phyloP scores from a whole-genome alignment of 2,797 vertebrate species.

The Microtus obscurus region DNA sequence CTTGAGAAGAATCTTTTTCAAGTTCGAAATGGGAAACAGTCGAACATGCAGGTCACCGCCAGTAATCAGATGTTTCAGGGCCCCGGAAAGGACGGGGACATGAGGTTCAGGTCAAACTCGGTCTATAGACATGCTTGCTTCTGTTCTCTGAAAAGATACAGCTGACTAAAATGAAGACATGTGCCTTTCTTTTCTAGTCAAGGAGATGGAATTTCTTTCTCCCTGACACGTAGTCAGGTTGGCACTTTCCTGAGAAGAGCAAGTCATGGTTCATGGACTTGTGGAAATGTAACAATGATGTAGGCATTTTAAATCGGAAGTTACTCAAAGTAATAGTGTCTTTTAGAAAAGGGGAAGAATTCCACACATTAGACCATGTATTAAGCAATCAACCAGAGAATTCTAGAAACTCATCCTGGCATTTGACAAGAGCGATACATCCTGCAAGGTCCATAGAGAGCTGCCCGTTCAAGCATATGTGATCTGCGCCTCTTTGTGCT shows the following conservation, averaged over 20 bases:
- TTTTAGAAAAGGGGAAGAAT: slow-evolving; percentile 43
- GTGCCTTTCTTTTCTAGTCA: neutral
- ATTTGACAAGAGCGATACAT: slow-evolving; percentile 31
- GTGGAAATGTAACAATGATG: neutral
- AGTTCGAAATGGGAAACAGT: neutral
- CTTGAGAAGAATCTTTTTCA: neutral
- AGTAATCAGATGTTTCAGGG: neutral
- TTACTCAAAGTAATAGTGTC: slow-evolving; percentile 47
- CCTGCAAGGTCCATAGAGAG: slow-evolving; percentile 22
- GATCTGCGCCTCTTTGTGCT: slow-evolving; percentile 30
- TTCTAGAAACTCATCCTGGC: neutral
- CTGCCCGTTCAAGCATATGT: neutral
- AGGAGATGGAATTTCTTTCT: neutral
- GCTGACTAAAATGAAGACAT: neutral
- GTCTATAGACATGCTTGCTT: neutral
- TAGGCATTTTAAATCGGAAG: neutral
- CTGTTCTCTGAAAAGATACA: neutral
- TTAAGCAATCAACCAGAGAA: slow-evolving; percentile 50
- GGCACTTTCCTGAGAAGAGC: neutral
- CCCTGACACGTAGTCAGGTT: neutral
- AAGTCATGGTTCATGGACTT: neutral
- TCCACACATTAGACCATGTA: neutral
- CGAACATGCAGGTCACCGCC: neutral
- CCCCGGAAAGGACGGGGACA: neutral
- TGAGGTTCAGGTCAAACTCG: neutral